Percentiles rank a stretch among this genome's conserved stretches.
These are phyloP conservation scores for Achlya flavicornis DNA, from an alignment of 2,888 invertebrate species.

Conservation along the genomic window DNA sequence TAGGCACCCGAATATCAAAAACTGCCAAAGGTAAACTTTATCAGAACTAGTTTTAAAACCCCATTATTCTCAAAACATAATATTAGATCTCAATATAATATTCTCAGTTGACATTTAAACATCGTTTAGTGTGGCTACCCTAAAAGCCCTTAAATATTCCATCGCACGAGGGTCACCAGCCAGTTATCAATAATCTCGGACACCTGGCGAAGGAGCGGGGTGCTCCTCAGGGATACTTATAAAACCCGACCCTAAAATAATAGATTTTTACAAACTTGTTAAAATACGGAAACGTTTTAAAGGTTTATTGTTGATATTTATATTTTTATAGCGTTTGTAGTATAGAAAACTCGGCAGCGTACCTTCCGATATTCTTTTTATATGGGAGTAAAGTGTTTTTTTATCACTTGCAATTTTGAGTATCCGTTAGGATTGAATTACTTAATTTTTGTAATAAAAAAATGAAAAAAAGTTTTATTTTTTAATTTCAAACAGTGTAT, in stretches of 20 bases:
- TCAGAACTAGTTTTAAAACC: too few species aligned
- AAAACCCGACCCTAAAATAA: conserved; percentile 3
- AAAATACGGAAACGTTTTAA: conserved; percentile 2
- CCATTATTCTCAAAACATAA: neutral
- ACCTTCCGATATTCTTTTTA: too few species aligned
- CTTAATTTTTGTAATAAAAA: too few species aligned
- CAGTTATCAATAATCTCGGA: conserved; percentile 11
- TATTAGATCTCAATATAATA: neutral
- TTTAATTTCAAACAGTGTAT: too few species aligned
- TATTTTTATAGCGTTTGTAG: neutral
- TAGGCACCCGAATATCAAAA: too few species aligned
- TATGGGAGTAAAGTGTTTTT: too few species aligned
- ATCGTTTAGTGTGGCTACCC: neutral
- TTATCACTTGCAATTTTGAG: too few species aligned
- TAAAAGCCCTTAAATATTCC: conserved; percentile 13
- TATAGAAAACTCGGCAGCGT: too few species aligned
- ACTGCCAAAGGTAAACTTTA: too few species aligned
- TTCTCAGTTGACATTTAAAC: neutral
- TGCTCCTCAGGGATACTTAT: conserved; percentile 5
- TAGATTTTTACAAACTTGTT: neutral
- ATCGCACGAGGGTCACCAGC: conserved; percentile 3
- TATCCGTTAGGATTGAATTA: too few species aligned
- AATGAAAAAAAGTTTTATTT: too few species aligned
- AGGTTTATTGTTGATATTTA: neutral
- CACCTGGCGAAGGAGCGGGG: conserved; percentile 9